Base-by-base conservation (phyloP, 92 coral and sea anemone genomes). In the Palythoa grandis region DNA sequence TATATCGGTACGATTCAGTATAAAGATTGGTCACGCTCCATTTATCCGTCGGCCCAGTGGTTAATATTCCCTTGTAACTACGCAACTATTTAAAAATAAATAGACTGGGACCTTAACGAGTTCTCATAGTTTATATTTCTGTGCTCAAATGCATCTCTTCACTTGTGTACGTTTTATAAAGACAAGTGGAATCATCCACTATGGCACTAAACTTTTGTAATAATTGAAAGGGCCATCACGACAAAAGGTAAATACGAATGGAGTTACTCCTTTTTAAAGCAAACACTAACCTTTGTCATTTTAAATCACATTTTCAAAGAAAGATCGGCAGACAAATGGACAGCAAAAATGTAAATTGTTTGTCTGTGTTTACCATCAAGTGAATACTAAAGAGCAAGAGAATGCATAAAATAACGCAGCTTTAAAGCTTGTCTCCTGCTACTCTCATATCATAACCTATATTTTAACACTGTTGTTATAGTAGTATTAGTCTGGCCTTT, bases 281-380 rank as follows among this genome's bases (percentile, higher is more conserved):
- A 78, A 78, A 54, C 71, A 78, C 66, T 39, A n/a, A 37, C 19
- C 72, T 78, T 61, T 78, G 83, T 61, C 72, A 65, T 40, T 78
- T 15, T 50, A 74, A 61, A 61, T 22, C 56, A 25, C 83, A 78
- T 54, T 23, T 61, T 61, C 83, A 78, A 37, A 78, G 72, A 78
- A 60, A 38, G 72, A 78, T 78, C 56, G 71, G 39, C 17, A 17
- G 83, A 63, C 66, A 76, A 54, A 76, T 74, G 29, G 78, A 48
- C 57, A 47, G 60, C 24, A n/a, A 48, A 74, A 43, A 74, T 58
- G 52, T 35, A 77, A 77, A 77, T 58, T 14, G 70, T 58, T 77
- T 25, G 83, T 77, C 66, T 38, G 19, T 78, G 83, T 78, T 78
- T 60, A 78, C 83, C 24, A 78, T 78, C 83, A 58, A 65, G 35